Evolutionary conservation across 2,888 invertebrate genomes (phyloP).

Genomic region (Mesorhabditis spiculigera): DNA sequence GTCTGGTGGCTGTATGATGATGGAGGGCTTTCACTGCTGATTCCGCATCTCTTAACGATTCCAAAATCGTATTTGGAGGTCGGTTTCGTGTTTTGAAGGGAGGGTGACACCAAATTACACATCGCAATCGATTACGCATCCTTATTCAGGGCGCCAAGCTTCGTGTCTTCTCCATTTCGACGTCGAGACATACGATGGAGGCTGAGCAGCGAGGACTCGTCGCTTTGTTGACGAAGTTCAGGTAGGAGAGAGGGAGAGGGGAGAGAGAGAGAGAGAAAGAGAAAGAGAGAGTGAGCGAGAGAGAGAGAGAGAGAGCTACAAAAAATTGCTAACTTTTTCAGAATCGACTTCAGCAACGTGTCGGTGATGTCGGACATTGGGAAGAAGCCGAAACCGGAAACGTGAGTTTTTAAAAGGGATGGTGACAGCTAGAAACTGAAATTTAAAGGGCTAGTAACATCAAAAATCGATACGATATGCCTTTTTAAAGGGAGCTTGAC

Average conservation of each 20-base stretch:
- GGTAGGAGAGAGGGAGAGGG: slow-evolving; percentile 42
- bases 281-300: too few species aligned
- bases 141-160: slow-evolving; percentile 42
- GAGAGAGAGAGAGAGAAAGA: too few species aligned
- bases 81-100: not conserved
- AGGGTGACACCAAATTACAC: not conserved
- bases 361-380: slow-evolving; percentile 87
- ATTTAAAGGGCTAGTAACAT: too few species aligned
- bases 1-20: slow-evolving; percentile 89
- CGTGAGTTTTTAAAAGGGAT: slow-evolving; percentile 63
- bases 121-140: not conserved
- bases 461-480: not conserved
- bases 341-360: slow-evolving; percentile 91
- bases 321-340: slow-evolving; percentile 84
- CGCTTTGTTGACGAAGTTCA: slow-evolving; percentile 86
- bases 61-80: slow-evolving; percentile 53
- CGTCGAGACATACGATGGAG: slow-evolving; percentile 48
- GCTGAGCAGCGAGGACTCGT: slow-evolving; percentile 71
- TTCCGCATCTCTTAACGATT: slow-evolving; percentile 55
- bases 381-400: slow-evolving; percentile 76
- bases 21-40: slow-evolving; percentile 62
- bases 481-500: too few species aligned
- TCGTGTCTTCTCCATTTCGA: slow-evolving; percentile 57
- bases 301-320: too few species aligned
- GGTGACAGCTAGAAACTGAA: not conserved